Evolutionary conservation across 2,888 invertebrate genomes (phyloP), one percentile per base, ranked within the genome.

Genomic region (Bruchidius siliquastri): DNA sequence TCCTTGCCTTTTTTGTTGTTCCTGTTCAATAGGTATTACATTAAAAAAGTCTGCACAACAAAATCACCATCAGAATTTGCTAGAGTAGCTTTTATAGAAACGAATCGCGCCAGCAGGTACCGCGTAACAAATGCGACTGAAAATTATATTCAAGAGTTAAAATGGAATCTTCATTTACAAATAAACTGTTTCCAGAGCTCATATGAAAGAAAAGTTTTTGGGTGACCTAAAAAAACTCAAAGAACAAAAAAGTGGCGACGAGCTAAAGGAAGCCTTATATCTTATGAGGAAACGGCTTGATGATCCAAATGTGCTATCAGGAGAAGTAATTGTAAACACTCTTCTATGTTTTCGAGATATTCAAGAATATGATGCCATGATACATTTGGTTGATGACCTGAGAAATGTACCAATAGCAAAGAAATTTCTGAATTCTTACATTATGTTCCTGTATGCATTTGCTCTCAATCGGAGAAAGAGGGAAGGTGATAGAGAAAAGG

Each of bases 311-410:
- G 95, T 99, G 0, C 88, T 99, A 1, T 97, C 97, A 0, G 96
- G 97, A 0, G 99, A 99, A 85, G 97, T 98, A 0, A 95, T 99
- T 66, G 91, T 97, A 76, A 97, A 96, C 86, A 95, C 98, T 90
- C 89, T 98, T 74, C 94, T 97, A 83, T 96, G 96, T 0, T 94
- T 96, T 83, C 88, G 96, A 21, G 96, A 96, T 85, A 94, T 96
- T 79, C 96, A 96, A 90, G 97, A 97, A 85, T 98, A 98, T 83
- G 97, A 98, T 86, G 95, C 97, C 0, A 99, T 99, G 93, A 98
- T 99, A 21, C 95, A 96, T 81, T 89, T 99, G 69, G 96, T 99
- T 0, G 97, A 97, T 83, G 98, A 98, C 85, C 87, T 99, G 77
- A 93, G 93, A 84, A 94, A 95, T 0, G 92, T 98, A 77, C 96